Evolutionary conservation across 2,113 vertebrate genomes (phyloP).

Genomic region (Dicaeum eximium): DNA sequence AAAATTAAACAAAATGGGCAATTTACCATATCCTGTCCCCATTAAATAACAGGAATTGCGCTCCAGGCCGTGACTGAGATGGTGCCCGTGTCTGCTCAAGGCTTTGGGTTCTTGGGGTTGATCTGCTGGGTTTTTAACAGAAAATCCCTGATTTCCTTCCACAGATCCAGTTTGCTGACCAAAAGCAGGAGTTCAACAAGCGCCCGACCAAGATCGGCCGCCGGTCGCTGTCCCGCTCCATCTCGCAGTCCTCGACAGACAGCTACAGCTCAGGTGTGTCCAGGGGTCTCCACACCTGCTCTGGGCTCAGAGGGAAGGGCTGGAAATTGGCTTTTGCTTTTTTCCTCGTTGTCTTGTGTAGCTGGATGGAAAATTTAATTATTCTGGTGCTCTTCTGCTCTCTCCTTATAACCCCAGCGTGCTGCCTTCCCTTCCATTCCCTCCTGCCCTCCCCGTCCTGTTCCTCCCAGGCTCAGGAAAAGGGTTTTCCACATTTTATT

Average conservation of each 20-base stretch:
- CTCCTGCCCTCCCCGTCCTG: neutral
- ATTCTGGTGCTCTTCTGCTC: neutral
- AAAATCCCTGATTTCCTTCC: neutral
- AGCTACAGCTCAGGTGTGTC: conserved; percentile 94
- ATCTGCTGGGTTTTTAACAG: neutral
- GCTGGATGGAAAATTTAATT: neutral
- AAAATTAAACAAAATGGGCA: accelerated
- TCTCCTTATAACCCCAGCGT: accelerated
- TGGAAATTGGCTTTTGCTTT: accelerated
- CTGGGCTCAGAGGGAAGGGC: accelerated
- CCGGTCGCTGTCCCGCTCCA: conserved; percentile 94
- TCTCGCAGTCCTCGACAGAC: conserved; percentile 98
- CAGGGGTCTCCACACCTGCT: accelerated
- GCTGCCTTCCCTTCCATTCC: neutral
- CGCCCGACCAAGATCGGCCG: conserved; percentile 95
- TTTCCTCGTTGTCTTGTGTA: accelerated
- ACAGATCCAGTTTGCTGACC: conserved; percentile 98
- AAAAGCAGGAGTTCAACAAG: conserved; percentile 98
- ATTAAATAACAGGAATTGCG: accelerated
- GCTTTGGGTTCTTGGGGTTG: neutral
- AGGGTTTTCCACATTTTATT: accelerated
- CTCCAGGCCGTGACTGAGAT: accelerated
- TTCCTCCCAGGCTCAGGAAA: neutral
- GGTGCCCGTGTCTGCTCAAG: accelerated
- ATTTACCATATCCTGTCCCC: accelerated